Evolutionary conservation across 2,888 invertebrate genomes (phyloP).

Genomic region (Entomobrya multifasciata): DNA sequence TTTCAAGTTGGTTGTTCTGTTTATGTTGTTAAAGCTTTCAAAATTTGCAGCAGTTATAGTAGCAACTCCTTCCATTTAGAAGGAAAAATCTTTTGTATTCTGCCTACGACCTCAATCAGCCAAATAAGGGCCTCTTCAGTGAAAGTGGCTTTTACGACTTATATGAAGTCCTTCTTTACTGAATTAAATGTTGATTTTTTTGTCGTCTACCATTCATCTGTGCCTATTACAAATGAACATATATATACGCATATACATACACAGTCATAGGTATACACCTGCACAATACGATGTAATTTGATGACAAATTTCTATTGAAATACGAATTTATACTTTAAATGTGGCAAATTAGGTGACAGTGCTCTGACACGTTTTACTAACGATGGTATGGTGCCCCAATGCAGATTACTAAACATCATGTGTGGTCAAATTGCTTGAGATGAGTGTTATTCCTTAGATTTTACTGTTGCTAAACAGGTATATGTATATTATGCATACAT

Average conservation of each 20-base stretch:
- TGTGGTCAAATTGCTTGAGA: too few relatives aligned
- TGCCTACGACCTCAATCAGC: conserved; percentile 78
- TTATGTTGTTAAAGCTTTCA: neutral
- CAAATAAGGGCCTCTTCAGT: conserved; percentile 76
- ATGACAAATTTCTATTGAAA: too few relatives aligned
- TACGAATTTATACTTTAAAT: too few relatives aligned
- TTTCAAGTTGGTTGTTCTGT: neutral
- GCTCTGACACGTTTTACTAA: neutral
- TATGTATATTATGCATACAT: too few relatives aligned
- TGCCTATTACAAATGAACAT: too few relatives aligned
- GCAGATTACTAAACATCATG: too few relatives aligned
- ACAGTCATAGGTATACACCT: too few relatives aligned
- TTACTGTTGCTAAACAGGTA: too few relatives aligned
- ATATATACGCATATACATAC: neutral
- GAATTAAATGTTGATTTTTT: neutral
- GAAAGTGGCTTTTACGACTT: conserved; percentile 70
- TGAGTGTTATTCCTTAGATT: too few relatives aligned
- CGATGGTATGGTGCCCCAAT: too few relatives aligned
- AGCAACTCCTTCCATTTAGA: neutral
- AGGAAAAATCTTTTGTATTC: neutral
- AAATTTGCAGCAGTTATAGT: neutral
- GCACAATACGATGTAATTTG: too few relatives aligned
- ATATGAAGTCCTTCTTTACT: neutral
- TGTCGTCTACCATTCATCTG: neutral
- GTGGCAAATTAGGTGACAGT: neutral